Conservation (phyloP, 2,113 vertebrate genomes). For the Festucalex cinctus region DNA sequence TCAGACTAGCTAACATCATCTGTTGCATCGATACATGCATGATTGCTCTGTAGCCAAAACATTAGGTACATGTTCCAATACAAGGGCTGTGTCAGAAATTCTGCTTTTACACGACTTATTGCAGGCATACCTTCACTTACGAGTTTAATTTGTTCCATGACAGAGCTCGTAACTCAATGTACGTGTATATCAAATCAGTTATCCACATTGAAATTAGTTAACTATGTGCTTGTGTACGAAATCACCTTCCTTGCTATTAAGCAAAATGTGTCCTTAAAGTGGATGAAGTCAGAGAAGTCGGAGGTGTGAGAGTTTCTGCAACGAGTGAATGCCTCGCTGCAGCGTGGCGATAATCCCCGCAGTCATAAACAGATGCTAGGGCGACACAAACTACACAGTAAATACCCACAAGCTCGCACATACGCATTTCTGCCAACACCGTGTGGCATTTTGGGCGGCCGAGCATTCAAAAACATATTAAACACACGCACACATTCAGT, state of each 20-base stretch:
- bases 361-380: conserved; percentile 69
- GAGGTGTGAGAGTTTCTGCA: conserved; percentile 56
- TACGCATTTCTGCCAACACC: conserved; percentile 21
- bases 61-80: not conserved
- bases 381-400: conserved; percentile 51
- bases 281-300: conserved; percentile 39
- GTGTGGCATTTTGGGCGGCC: conserved; percentile 26
- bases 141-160: no score
- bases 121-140: no score
- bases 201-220: no score
- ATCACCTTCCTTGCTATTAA: conserved; percentile 27
- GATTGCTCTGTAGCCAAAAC: not conserved
- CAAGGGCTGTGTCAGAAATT: no score
- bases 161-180: no score
- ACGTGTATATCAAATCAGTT: no score
- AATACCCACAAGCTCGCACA: conserved; percentile 35
- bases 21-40: not conserved
- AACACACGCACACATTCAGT: conserved; percentile 5
- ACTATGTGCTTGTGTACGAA: no score
- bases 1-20: conserved; percentile 43
- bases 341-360: conserved; percentile 64
- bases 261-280: conserved; percentile 41
- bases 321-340: conserved; percentile 56
- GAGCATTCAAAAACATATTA: conserved; percentile 11
- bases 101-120: no score